Evolutionary conservation across 2,888 invertebrate genomes (phyloP), one percentile per base, ranked within the genome.

Genomic region (Drosophila leonis): DNA sequence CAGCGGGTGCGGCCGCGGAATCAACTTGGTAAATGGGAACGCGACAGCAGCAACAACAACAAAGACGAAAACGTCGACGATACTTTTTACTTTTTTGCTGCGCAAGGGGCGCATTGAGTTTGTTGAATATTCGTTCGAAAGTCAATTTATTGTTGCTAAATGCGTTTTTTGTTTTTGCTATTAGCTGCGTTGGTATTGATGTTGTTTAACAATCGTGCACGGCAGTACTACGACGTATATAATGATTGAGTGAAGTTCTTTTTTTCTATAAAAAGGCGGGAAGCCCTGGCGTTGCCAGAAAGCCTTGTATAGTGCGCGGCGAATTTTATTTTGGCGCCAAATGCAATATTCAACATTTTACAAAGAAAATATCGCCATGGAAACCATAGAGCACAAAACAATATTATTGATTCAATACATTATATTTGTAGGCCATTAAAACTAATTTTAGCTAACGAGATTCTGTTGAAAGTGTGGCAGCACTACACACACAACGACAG

Each of bases 211-310:
- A 42, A 44, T 33, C 48, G 56, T 49, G 62, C 59, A 67, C 64
- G 48, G 59, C 44, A 49, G 9, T 39, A 37, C 52, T 75, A 54
- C 71, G 64, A 64, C 65, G 80, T 77, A 66, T 70, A 63, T 61
- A 77, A 51, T 57, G 56, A 64, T 74, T 72, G 42, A 59, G 60
- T 63, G 41, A 52, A 62, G 35, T 69, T 69, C 65, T 74, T 69
- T 69, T 74, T 63, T 59, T 10, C 51, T 39, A 15, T 62, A 77
- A 76, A 76, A 77, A 79, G 80, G 77, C 77, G 77, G 80, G 77
- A 77, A 77, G 33, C 0, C 10, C 10, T 12, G 24, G 24, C 12
- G 72, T 15, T 77, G 75, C 77, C 77, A 71, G 57, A 75, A 7
- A 2, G 27, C 8, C 10, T 7, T n/a, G 13, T 6, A 15, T 4